phyloP scores from a whole-genome alignment of 2,113 vertebrate species.

The Tetrao urogallus region DNA sequence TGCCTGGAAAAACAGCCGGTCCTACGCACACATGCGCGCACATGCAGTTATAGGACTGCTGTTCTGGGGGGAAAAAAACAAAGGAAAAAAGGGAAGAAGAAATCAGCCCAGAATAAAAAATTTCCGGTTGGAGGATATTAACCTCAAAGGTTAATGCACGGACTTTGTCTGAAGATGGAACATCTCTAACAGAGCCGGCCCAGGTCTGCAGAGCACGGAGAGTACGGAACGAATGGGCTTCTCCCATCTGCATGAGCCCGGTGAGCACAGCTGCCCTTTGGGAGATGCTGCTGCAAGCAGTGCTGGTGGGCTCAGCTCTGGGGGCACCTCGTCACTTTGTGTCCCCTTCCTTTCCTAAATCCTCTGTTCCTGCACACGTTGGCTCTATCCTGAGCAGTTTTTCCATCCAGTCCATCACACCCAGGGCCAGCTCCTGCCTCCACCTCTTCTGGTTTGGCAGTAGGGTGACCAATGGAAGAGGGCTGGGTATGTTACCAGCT shows the following conservation, averaged over 20 bases:
- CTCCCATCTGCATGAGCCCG: background rate
- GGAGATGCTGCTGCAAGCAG: rapidly evolving
- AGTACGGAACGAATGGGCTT: background rate
- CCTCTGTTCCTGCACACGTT: background rate
- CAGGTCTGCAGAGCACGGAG: background rate
- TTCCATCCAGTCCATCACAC: background rate
- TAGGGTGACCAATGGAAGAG: background rate
- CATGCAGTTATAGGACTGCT: rapidly evolving
- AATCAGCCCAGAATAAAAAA: background rate
- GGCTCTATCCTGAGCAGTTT: rapidly evolving
- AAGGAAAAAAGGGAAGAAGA: background rate
- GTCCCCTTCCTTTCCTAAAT: background rate
- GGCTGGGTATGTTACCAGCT: background rate
- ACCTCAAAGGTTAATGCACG: background rate
- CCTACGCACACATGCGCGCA: background rate
- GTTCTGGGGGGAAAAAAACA: background rate
- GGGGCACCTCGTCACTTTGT: background rate
- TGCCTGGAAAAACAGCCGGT: background rate
- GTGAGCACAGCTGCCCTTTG: background rate
- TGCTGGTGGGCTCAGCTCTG: background rate
- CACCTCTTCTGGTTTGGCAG: background rate
- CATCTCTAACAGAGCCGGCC: background rate
- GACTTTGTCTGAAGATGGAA: background rate
- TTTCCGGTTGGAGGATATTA: conserved; percentile 6
- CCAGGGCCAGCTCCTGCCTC: background rate